Evolutionary conservation across 1,140 invertebrate species (phyloP).

Genomic region (Calosoma granatense): DNA sequence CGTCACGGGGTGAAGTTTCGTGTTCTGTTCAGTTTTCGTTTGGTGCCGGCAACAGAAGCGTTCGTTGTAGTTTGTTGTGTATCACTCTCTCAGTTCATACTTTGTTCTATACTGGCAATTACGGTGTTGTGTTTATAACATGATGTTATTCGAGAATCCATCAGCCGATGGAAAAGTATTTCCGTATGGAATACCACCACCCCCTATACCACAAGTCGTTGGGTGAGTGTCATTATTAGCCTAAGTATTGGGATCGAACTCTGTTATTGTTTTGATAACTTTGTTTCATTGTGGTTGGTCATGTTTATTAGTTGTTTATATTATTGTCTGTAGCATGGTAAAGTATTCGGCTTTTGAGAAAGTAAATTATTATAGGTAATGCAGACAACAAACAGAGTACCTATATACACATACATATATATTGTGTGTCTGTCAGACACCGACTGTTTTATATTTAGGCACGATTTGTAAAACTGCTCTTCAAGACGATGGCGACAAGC

Average conservation of each 20-base stretch:
- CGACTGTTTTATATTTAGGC: not conserved
- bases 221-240: not conserved
- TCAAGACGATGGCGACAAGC: not conserved
- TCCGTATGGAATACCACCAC: not conserved
- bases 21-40: slow-evolving; percentile 3
- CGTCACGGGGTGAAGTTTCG: slow-evolving; percentile 1
- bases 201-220: not conserved
- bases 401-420: no score
- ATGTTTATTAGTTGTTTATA: not conserved
- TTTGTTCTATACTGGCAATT: not conserved
- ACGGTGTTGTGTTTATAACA: not conserved
- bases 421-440: no score
- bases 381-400: no score
- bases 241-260: not conserved
- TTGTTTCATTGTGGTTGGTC: not conserved
- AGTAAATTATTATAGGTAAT: no score
- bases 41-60: not conserved
- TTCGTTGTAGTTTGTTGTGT: not conserved
- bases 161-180: not conserved
- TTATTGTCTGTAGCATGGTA: not conserved
- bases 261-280: not conserved
- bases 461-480: slow-evolving; percentile 3
- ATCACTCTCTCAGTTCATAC: not conserved
- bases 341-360: not conserved
- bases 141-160: not conserved